These are phyloP conservation scores for Eutolmus rufibarbis DNA, from an alignment of 2,888 invertebrate species.

Conservation along the genomic window DNA sequence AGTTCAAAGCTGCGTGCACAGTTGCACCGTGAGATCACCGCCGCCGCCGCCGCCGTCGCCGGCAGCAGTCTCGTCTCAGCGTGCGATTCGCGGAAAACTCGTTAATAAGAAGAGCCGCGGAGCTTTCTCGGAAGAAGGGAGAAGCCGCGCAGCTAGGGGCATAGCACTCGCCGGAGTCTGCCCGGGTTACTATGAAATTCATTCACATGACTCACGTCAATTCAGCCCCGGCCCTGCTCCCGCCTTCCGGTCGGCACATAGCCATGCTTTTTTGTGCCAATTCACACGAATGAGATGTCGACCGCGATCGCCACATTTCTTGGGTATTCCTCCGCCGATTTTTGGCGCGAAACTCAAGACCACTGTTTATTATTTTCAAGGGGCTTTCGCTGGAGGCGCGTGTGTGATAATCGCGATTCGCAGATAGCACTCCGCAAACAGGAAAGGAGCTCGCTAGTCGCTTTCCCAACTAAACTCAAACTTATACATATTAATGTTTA, in stretches of 20 bases:
- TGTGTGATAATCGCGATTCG: not conserved
- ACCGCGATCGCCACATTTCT: not conserved
- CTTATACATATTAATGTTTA: not conserved
- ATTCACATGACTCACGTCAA: conserved; percentile 1
- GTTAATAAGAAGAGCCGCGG: not conserved
- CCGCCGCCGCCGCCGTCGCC: not conserved
- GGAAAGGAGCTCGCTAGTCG: not conserved
- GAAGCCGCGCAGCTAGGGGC: not conserved
- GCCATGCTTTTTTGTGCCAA: not conserved
- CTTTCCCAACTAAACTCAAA: not conserved
- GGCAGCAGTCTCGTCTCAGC: not conserved
- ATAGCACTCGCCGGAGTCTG: not conserved
- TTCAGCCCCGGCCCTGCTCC: not conserved
- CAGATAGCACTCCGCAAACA: not conserved
- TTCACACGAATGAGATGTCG: not conserved
- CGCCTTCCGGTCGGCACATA: not conserved
- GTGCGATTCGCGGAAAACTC: not conserved
- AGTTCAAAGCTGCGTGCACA: not conserved
- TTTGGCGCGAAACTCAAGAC: not conserved
- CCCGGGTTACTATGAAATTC: not conserved
- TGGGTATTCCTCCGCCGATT: conserved; percentile 9
- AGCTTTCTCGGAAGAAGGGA: not conserved
- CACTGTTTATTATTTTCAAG: not conserved
- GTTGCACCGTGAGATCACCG: not conserved
- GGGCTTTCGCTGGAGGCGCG: conserved; percentile 1